Conservation (phyloP, 2,888 invertebrate species). For the Mantis religiosa region DNA sequence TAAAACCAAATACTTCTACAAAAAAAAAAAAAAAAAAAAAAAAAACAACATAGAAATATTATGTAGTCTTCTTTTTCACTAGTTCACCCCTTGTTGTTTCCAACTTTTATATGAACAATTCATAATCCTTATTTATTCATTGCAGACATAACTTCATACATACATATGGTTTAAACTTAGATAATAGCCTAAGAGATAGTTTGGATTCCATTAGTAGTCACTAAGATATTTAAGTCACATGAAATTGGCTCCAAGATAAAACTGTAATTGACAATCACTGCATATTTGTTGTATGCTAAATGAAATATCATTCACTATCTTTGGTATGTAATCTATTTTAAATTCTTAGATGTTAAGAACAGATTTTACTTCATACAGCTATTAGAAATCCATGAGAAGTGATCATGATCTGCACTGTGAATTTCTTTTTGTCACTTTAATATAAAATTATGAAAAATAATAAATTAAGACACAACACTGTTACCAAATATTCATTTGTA, state of each 20-base stretch:
- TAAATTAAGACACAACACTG: not conserved
- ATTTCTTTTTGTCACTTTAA: not conserved
- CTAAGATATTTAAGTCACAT: not conserved
- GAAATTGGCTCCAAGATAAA: not conserved
- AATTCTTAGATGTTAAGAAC: not conserved
- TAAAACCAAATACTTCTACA: not conserved
- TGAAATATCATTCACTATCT: not conserved
- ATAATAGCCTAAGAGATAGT: no score
- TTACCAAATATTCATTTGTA: not conserved
- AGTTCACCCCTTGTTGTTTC: not conserved
- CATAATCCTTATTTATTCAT: not conserved
- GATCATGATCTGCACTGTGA: not conserved
- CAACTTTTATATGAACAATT: not conserved
- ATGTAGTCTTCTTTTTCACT: no score
- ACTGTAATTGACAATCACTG: not conserved
- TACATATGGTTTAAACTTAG: no score
- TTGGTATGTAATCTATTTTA: not conserved
- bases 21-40: no score
- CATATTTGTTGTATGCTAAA: not conserved
- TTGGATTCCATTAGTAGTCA: no score
- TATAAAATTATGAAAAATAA: not conserved
- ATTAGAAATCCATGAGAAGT: not conserved
- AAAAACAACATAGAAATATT: not conserved
- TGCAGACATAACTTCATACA: not conserved
- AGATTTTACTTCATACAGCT: not conserved